Evolutionary conservation across 1,140 invertebrate species (phyloP).

Genomic region (Aricia agestis): DNA sequence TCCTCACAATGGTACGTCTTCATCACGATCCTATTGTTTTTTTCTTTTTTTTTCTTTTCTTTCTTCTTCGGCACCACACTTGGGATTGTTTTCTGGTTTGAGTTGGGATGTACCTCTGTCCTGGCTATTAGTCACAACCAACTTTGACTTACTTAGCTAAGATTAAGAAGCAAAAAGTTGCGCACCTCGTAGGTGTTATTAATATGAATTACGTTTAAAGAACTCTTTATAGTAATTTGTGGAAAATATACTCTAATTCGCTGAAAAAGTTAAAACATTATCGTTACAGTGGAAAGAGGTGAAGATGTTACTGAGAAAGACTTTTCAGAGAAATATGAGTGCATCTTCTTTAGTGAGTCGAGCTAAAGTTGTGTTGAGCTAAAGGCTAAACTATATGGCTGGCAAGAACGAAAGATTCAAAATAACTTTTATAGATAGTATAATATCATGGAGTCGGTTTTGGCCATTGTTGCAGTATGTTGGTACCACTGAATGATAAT

Average conservation of each 20-base stretch:
- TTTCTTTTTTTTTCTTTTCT: conserved; percentile 34
- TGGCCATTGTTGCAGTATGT: conserved; percentile 62
- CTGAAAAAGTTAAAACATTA: too few relatives aligned
- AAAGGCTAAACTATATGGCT: too few relatives aligned
- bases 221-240: too few relatives aligned
- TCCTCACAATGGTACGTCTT: conserved; percentile 73
- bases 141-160: conserved; percentile 25
- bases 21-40: conserved; percentile 73
- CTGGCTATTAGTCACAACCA: conserved; percentile 47
- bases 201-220: background rate
- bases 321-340: too few relatives aligned
- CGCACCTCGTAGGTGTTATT: conserved; percentile 12
- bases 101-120: conserved; percentile 55
- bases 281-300: too few relatives aligned
- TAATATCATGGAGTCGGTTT: conserved; percentile 42
- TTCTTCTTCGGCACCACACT: conserved; percentile 52
- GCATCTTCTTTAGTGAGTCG: background rate
- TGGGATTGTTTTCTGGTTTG: conserved; percentile 64
- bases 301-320: too few relatives aligned
- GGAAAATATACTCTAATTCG: too few relatives aligned
- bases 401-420: background rate
- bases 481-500: conserved; percentile 77
- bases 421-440: conserved; percentile 10
- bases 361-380: too few relatives aligned
- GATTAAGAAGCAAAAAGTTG: conserved; percentile 22